phyloP scores from a whole-genome alignment of 2,888 invertebrate genomes.

The Stenotaenia linearis region DNA sequence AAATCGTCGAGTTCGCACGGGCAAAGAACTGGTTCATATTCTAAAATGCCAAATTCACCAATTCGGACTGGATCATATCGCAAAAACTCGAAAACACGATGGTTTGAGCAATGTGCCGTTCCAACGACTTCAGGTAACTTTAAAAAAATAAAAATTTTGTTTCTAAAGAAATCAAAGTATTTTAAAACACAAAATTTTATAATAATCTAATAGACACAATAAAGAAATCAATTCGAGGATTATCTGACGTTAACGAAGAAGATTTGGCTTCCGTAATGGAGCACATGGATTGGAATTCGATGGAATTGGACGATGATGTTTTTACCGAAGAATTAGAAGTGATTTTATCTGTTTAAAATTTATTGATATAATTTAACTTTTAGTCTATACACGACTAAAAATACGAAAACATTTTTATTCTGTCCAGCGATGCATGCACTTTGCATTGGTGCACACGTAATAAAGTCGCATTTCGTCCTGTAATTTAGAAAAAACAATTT shows the following conservation, averaged over 20 bases:
- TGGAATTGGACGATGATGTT: not conserved
- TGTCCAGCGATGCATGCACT: constrained; percentile 93
- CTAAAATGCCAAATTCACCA: not conserved
- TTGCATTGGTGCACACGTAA: constrained; percentile 87
- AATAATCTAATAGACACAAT: not conserved
- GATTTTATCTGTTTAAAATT: not conserved
- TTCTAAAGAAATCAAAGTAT: too few relatives aligned
- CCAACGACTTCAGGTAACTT: not conserved
- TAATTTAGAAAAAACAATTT: constrained; percentile 36
- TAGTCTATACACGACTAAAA: too few relatives aligned
- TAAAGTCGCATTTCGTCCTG: constrained; percentile 93
- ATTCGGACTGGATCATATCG: not conserved
- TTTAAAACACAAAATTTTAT: not conserved
- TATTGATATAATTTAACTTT: not conserved
- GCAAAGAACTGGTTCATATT: not conserved
- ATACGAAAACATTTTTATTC: constrained; percentile 55
- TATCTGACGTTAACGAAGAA: not conserved
- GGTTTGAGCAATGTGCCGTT: too few relatives aligned
- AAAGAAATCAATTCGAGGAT: not conserved
- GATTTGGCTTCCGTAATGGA: not conserved
- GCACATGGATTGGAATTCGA: not conserved
- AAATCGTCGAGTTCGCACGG: not conserved
- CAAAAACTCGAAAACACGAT: too few relatives aligned
- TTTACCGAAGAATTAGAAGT: not conserved
- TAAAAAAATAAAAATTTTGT: too few relatives aligned